Percentiles rank a stretch among this genome's conserved stretches.
These are phyloP conservation scores for Streptopelia turtur DNA, from an alignment of 2,797 vertebrate genomes.

Conservation along the genomic window DNA sequence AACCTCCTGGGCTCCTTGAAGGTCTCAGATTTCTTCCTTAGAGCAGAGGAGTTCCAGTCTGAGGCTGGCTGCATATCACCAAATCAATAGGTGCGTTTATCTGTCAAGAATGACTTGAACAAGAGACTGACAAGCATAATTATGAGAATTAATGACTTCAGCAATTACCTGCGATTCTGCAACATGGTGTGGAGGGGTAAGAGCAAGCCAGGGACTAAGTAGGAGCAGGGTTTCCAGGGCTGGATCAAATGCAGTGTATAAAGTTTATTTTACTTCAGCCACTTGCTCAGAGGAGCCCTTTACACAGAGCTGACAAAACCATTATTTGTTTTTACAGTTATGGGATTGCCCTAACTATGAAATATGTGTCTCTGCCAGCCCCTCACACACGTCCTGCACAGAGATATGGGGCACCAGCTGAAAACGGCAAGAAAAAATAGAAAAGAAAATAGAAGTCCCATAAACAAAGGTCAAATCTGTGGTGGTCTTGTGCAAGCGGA, in stretches of 20 bases:
- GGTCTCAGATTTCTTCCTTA: neutral
- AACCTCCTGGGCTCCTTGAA: neutral
- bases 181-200: neutral
- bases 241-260: neutral
- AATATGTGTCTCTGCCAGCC: neutral
- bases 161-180: neutral
- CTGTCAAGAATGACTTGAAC: neutral
- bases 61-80: neutral
- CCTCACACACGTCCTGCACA: fast-evolving
- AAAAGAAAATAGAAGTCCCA: neutral
- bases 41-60: neutral
- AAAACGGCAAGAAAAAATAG: neutral
- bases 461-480: neutral
- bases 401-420: fast-evolving
- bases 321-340: neutral
- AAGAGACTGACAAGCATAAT: neutral
- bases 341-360: neutral
- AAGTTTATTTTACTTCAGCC: neutral
- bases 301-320: neutral
- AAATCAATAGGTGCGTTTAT: neutral
- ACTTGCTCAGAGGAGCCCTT: neutral
- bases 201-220: neutral
- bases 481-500: neutral
- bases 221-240: neutral
- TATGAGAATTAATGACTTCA: neutral